Conservation (phyloP, 2,888 invertebrate species). For the Muscina levida region DNA sequence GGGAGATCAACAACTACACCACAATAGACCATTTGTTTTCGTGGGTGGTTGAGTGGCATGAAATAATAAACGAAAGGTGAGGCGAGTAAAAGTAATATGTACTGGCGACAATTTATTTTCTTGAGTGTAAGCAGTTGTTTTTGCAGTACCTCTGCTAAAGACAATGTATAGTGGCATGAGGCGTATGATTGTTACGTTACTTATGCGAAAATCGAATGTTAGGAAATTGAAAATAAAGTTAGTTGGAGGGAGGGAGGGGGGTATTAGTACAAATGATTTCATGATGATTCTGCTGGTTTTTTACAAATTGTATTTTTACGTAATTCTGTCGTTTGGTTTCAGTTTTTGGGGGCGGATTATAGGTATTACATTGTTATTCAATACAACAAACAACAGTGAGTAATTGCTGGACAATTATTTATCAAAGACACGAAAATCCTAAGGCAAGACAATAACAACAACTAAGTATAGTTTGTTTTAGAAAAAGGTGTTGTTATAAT, state of each 20-base stretch:
- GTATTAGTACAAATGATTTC: no score
- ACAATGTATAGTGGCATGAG: not conserved
- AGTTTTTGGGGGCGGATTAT: not conserved
- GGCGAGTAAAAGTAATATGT: no score
- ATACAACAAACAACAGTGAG: not conserved
- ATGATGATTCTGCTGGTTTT: no score
- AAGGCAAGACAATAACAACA: not conserved
- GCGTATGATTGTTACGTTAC: slow-evolving; percentile 1
- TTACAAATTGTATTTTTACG: not conserved
- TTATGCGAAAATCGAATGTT: not conserved
- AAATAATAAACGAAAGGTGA: no score
- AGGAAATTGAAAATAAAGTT: not conserved
- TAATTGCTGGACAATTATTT: not conserved
- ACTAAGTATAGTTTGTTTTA: not conserved
- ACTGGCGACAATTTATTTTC: not conserved
- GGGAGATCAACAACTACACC: slow-evolving; percentile 3
- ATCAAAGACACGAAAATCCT: not conserved
- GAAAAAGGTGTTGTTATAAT: no score
- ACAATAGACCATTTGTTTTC: slow-evolving; percentile 17
- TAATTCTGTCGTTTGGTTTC: not conserved
- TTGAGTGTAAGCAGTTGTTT: not conserved
- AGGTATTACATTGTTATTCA: not conserved
- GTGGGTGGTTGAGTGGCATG: not conserved
- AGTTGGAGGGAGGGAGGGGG: not conserved
- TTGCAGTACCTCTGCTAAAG: not conserved